These are phyloP conservation scores for Sphaeramia orbicularis DNA, from an alignment of 2,797 vertebrate species.

Conservation along the genomic window DNA sequence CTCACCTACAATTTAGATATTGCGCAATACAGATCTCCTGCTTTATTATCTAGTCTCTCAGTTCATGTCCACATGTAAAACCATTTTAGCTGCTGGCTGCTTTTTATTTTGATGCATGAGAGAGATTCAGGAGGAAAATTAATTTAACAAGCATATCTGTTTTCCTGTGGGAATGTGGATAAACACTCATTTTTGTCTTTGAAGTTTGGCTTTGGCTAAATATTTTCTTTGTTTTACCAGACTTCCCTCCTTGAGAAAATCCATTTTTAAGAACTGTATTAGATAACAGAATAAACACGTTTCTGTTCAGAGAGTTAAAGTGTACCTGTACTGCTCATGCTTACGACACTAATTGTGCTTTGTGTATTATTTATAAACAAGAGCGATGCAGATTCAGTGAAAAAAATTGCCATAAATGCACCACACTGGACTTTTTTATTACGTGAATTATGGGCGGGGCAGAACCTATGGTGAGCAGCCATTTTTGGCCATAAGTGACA, in stretches of 20 bases:
- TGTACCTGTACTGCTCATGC: no score
- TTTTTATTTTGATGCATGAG: neutral
- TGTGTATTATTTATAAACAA: no score
- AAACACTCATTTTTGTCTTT: conserved; percentile 6
- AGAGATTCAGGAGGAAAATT: neutral
- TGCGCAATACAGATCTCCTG: neutral
- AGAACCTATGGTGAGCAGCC: no score
- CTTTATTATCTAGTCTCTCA: neutral
- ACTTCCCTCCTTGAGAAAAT: neutral
- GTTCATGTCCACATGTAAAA: neutral
- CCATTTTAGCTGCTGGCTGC: neutral
- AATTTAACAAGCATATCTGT: neutral
- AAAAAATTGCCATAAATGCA: no score
- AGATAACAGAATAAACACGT: neutral
- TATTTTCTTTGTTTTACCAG: neutral
- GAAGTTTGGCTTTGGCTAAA: neutral
- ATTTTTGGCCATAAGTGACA: no score
- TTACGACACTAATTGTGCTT: no score
- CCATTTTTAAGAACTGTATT: neutral
- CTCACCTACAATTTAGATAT: neutral
- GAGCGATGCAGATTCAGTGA: no score
- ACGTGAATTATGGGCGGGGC: no score
- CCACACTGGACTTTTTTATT: no score
- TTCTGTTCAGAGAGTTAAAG: neutral
- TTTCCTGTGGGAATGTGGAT: conserved; percentile 10